Percentiles rank a stretch among this genome's conserved stretches.
phyloP scores from a whole-genome alignment of 2,113 vertebrate species.

The Actinemys pallida region DNA sequence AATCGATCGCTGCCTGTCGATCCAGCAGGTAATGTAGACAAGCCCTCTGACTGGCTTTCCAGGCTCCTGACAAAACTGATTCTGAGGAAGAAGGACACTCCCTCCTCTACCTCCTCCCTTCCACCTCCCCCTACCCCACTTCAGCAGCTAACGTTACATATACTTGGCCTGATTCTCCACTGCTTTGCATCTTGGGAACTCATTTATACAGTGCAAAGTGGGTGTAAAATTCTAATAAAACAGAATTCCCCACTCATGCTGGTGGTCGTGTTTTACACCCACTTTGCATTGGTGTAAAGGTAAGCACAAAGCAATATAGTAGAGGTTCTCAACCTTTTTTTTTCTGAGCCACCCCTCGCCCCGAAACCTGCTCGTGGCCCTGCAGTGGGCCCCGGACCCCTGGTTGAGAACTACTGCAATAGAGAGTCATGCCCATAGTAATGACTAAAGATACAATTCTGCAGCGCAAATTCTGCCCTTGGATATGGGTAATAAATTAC shows the following conservation, averaged over 20 bases:
- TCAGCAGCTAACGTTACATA: background rate
- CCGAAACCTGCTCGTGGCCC: too few relatives aligned
- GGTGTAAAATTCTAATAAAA: background rate
- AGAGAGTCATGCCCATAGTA: background rate
- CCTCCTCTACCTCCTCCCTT: background rate
- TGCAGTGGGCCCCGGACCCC: too few relatives aligned
- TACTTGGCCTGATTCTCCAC: background rate
- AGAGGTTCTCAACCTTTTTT: too few relatives aligned
- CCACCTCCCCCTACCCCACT: background rate
- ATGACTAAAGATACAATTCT: background rate
- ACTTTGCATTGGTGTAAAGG: background rate
- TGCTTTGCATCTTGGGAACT: background rate
- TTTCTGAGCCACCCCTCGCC: too few relatives aligned
- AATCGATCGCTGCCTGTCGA: too few relatives aligned
- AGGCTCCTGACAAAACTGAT: slow-evolving; percentile 16
- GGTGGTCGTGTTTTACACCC: background rate
- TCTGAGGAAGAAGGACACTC: background rate
- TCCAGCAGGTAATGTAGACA: too few relatives aligned
- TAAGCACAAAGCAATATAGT: background rate
- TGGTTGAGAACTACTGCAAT: background rate
- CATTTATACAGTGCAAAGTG: background rate
- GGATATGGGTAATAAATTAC: background rate
- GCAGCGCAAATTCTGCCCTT: background rate
- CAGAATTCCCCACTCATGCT: background rate
- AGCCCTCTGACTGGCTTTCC: background rate